These are phyloP conservation scores for Epinephelus coioides DNA, from an alignment of 2,797 vertebrate species.

Conservation along the genomic window DNA sequence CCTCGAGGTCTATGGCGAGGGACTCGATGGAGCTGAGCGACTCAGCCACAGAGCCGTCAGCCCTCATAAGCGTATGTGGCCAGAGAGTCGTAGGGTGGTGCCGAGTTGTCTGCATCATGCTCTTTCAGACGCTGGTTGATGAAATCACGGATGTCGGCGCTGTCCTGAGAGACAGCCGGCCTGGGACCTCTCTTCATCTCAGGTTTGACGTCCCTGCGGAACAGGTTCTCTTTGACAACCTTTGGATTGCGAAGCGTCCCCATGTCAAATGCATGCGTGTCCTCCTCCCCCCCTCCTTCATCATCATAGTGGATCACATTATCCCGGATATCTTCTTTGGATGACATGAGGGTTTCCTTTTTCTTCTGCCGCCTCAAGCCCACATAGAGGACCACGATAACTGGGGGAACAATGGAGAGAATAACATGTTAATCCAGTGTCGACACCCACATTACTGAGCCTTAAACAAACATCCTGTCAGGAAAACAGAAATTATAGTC, in stretches of 20 bases:
- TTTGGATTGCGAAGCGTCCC: slow-evolving; percentile 97
- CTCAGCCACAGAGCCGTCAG: slow-evolving; percentile 92
- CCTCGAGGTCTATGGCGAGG: slow-evolving; percentile 87
- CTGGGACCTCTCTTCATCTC: slow-evolving; percentile 80
- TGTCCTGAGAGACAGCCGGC: slow-evolving; percentile 87
- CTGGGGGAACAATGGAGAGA: slow-evolving; percentile 71
- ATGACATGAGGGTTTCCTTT: slow-evolving; percentile 98
- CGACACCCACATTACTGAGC: neutral
- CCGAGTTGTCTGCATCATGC: slow-evolving; percentile 91
- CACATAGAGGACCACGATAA: slow-evolving; percentile 96
- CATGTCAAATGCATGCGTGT: slow-evolving; percentile 98
- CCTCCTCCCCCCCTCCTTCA: slow-evolving; percentile 97
- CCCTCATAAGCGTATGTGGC: slow-evolving; percentile 98
- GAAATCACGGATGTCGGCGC: slow-evolving; percentile 94
- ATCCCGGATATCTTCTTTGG: slow-evolving; percentile 98
- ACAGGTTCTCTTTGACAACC: slow-evolving; percentile 93
- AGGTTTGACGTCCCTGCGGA: slow-evolving; percentile 94
- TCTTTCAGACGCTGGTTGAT: slow-evolving; percentile 94
- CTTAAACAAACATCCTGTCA: neutral
- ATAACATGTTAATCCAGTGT: slow-evolving; percentile 5
- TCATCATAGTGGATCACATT: slow-evolving; percentile 99
- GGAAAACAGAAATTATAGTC: neutral
- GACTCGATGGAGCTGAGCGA: slow-evolving; percentile 98
- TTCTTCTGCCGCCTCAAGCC: slow-evolving; percentile 95
- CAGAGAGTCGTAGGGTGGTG: slow-evolving; percentile 97